Conservation (phyloP, 2,113 vertebrate species). For the Saguinus imperator region DNA sequence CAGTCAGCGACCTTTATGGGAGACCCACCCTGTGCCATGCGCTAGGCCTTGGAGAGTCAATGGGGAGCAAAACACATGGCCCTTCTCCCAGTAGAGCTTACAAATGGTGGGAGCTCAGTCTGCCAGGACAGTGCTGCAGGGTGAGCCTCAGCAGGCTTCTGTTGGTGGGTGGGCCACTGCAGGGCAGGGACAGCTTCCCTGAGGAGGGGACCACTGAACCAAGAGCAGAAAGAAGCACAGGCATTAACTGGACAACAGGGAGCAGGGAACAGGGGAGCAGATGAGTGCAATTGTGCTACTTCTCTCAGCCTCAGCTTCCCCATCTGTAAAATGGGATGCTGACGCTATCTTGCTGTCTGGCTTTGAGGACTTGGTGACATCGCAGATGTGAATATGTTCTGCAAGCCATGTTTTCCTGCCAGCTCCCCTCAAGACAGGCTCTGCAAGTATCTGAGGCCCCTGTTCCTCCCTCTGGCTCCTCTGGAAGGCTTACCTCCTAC, state of each 20-base stretch:
- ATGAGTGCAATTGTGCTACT: fast-evolving
- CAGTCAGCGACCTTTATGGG: not conserved
- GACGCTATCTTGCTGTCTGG: not conserved
- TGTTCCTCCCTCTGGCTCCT: not conserved
- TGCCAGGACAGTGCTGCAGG: not conserved
- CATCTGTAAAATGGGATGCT: not conserved
- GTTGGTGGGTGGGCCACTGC: not conserved
- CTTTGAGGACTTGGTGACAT: not conserved
- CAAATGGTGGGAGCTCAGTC: not conserved
- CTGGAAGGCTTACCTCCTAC: slow-evolving; percentile 32
- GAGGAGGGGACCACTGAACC: not conserved
- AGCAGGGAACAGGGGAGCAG: not conserved
- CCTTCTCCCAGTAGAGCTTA: not conserved
- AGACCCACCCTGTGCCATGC: not conserved
- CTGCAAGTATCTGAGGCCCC: not conserved
- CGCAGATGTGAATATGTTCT: not conserved
- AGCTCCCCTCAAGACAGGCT: not conserved
- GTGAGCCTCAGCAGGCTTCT: not conserved
- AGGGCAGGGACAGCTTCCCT: not conserved
- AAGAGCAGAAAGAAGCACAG: not conserved
- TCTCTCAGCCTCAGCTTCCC: not conserved
- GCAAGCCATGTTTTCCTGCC: no score
- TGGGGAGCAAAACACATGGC: not conserved
- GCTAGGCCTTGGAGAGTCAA: not conserved
- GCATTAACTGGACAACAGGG: not conserved